A percentile compares a stretch with the other conserved stretches of the same genome.
phyloP scores from a whole-genome alignment of 92 coral and sea anemone species.

The Montipora capitata region DNA sequence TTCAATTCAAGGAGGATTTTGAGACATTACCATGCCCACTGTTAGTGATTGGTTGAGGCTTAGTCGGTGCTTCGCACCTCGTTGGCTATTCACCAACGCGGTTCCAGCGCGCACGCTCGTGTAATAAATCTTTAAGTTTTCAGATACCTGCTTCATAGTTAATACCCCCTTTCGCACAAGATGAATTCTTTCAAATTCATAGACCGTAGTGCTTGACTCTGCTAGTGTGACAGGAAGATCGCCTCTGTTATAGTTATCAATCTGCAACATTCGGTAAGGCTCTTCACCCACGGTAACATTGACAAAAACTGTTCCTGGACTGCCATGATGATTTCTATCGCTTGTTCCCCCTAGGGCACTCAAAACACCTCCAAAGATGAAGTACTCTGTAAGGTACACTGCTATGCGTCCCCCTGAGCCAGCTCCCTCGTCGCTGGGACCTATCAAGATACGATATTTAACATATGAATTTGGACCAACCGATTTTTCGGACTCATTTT shows the following conservation, averaged over 20 bases:
- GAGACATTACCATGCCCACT: too few species aligned
- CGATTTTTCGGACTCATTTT: too few species aligned
- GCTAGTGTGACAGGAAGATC: slow-evolving; percentile 70
- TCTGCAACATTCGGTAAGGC: slow-evolving; percentile 68
- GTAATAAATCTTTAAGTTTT: neutral
- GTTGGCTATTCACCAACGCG: too few species aligned
- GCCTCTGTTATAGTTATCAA: slow-evolving; percentile 82
- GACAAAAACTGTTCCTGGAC: slow-evolving; percentile 94
- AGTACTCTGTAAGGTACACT: slow-evolving; percentile 73
- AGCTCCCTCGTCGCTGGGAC: slow-evolving; percentile 85
- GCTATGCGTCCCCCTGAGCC: slow-evolving; percentile 98
- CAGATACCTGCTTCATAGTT: slow-evolving; percentile 75
- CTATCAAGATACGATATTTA: slow-evolving; percentile 12
- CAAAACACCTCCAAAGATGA: slow-evolving; percentile 82
- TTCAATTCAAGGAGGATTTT: too few species aligned
- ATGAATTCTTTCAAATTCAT: slow-evolving; percentile 79
- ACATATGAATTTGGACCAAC: too few species aligned
- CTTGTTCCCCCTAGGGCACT: slow-evolving; percentile 87
- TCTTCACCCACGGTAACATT: slow-evolving; percentile 82
- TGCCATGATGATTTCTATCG: slow-evolving; percentile 66
- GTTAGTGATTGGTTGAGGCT: too few species aligned
- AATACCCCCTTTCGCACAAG: slow-evolving; percentile 73
- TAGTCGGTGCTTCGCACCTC: too few species aligned
- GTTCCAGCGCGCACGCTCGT: too few species aligned
- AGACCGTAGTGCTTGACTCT: slow-evolving; percentile 62